Percentiles rank a stretch among this genome's conserved stretches.
Conservation (phyloP, 1,140 invertebrate genomes). For the Pogonomyrmex barbatus region DNA sequence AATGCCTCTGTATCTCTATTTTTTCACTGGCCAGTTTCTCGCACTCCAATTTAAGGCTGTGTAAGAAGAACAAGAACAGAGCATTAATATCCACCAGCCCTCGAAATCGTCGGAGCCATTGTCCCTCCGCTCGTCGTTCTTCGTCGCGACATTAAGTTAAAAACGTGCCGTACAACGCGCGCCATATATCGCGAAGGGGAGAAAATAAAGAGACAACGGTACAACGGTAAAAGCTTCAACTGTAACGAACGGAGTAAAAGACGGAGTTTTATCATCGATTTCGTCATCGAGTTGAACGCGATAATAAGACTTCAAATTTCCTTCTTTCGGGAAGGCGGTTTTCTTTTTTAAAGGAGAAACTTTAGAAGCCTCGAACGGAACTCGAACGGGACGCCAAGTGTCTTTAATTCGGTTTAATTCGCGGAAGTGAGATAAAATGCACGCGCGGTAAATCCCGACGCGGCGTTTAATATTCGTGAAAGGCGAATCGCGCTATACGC, state of each 20-base stretch:
- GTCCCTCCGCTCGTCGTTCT: slow-evolving; percentile 42
- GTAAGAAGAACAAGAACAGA: slow-evolving; percentile 83
- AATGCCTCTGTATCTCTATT: slow-evolving; percentile 99
- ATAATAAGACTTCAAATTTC: not conserved
- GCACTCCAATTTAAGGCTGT: slow-evolving; percentile 95
- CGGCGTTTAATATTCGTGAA: slow-evolving; percentile 48
- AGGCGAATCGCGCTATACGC: slow-evolving; percentile 22
- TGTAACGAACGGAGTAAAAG: slow-evolving; percentile 46
- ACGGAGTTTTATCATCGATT: slow-evolving; percentile 18
- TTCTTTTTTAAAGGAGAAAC: not conserved
- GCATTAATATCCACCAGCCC: slow-evolving; percentile 77
- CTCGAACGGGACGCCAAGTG: not conserved
- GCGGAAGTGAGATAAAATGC: not conserved
- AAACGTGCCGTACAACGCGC: slow-evolving; percentile 11
- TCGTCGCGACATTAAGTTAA: slow-evolving; percentile 52
- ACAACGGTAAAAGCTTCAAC: slow-evolving; percentile 26
- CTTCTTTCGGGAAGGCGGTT: not conserved
- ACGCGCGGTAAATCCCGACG: not conserved
- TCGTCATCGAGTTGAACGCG: not conserved
- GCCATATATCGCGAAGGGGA: slow-evolving; percentile 19
- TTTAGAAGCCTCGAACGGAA: not conserved
- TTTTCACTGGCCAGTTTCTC: slow-evolving; percentile 99
- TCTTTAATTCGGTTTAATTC: not conserved
- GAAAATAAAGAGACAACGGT: not conserved
- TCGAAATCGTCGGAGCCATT: slow-evolving; percentile 64